Evolutionary conservation across 2,113 vertebrate genomes (phyloP).

Genomic region (Junco hyemalis): DNA sequence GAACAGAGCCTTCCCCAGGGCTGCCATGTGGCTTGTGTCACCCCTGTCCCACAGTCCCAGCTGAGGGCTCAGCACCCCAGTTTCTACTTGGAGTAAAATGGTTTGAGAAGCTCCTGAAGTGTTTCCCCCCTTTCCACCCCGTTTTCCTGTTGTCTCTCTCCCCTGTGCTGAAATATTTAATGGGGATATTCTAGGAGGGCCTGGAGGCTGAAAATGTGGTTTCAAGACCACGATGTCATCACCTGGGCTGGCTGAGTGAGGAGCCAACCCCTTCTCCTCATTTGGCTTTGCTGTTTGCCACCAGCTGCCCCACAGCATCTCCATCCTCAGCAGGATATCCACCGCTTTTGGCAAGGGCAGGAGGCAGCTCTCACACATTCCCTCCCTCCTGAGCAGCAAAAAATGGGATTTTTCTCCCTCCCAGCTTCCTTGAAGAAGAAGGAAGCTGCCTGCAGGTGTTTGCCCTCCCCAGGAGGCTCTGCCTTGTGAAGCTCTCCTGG

Average conservation of each 20-base stretch:
- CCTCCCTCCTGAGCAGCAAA: neutral
- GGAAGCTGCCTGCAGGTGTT: neutral
- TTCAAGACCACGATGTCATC: neutral
- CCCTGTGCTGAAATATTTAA: accelerated
- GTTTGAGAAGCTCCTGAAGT: neutral
- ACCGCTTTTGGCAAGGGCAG: neutral
- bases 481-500: neutral
- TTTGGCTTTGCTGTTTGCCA: neutral
- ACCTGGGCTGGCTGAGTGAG: neutral
- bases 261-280: neutral
- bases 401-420: neutral
- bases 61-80: accelerated
- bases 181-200: neutral
- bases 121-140: accelerated
- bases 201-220: neutral
- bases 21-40: accelerated
- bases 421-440: neutral
- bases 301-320: accelerated
- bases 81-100: accelerated
- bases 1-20: neutral
- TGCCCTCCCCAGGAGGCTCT: accelerated
- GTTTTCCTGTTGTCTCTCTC: accelerated
- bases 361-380: neutral
- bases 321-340: neutral
- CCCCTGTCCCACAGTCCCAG: accelerated